A percentile compares a stretch with the other conserved stretches of the same genome.
Conservation (phyloP, 2,888 invertebrate species). For the Microchrysa polita region DNA sequence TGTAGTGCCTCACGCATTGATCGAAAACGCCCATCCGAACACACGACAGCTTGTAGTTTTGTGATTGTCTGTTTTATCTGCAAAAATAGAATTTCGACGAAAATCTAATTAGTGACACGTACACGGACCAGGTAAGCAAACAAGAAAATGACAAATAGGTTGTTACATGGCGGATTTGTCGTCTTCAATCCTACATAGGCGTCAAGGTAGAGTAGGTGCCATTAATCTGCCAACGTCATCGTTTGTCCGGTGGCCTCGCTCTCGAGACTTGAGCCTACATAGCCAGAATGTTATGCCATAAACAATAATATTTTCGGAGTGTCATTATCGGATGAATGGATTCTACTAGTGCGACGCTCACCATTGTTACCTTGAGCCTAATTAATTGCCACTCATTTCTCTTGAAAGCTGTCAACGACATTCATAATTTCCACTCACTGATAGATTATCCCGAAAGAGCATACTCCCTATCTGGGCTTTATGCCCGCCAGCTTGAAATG, state of each 20-base stretch:
- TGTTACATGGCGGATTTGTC: too few species aligned
- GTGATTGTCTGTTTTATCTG: conserved; percentile 90
- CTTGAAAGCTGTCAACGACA: conserved; percentile 36
- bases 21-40: conserved; percentile 88
- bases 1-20: conserved; percentile 87
- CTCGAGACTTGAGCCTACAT: background rate
- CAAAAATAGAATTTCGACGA: background rate
- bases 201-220: background rate
- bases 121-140: too few species aligned
- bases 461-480: conserved; percentile 35
- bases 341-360: background rate
- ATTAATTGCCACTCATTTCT: conserved; percentile 32
- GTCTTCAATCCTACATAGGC: too few species aligned
- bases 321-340: background rate
- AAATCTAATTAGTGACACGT: background rate
- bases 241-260: background rate
- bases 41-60: conserved; percentile 84
- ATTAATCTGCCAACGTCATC: conserved; percentile 1
- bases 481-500: conserved; percentile 44
- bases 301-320: background rate
- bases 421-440: conserved; percentile 47
- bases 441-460: conserved; percentile 28
- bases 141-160: too few species aligned
- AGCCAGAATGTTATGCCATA: background rate
- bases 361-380: conserved; percentile 26